Percentiles rank a stretch among this genome's conserved stretches.
phyloP scores from a whole-genome alignment of 1,140 invertebrate genomes.

The Eubasilissa regina region DNA sequence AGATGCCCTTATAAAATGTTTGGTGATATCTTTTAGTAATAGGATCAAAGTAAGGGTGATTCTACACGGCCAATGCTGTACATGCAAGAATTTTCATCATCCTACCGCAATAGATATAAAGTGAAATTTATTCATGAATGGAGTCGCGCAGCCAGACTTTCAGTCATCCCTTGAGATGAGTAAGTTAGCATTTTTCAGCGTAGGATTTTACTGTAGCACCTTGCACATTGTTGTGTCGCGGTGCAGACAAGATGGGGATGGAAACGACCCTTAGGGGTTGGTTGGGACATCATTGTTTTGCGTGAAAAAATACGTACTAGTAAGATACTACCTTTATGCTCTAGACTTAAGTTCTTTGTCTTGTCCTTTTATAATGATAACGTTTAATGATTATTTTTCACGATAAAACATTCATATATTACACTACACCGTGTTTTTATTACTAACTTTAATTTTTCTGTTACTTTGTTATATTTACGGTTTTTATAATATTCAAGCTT shows the following conservation, averaged over 20 bases:
- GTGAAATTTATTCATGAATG: constrained; percentile 43
- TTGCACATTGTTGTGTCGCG: constrained; percentile 37
- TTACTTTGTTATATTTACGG: too few relatives aligned
- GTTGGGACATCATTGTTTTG: constrained; percentile 45
- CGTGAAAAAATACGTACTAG: constrained; percentile 26
- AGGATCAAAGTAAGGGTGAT: too few relatives aligned
- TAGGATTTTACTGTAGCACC: constrained; percentile 55
- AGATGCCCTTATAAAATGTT: too few relatives aligned
- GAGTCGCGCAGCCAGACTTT: constrained; percentile 33
- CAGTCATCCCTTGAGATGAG: constrained; percentile 45
- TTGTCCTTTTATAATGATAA: not conserved
- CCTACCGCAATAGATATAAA: constrained; percentile 24
- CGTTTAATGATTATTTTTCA: not conserved
- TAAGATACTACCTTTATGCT: constrained; percentile 9
- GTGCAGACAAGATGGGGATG: constrained; percentile 19
- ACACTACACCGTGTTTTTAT: too few relatives aligned
- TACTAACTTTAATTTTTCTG: too few relatives aligned
- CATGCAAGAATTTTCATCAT: constrained; percentile 1
- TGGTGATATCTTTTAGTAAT: too few relatives aligned
- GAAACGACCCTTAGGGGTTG: constrained; percentile 9
- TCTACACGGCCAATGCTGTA: not conserved
- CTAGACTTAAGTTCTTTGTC: not conserved
- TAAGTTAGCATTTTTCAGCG: constrained; percentile 53
- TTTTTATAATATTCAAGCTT: too few relatives aligned
- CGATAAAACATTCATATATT: not conserved